Percentiles rank a stretch among this genome's conserved stretches.
phyloP scores from a whole-genome alignment of 2,888 invertebrate species.

The Lypha dubia region DNA sequence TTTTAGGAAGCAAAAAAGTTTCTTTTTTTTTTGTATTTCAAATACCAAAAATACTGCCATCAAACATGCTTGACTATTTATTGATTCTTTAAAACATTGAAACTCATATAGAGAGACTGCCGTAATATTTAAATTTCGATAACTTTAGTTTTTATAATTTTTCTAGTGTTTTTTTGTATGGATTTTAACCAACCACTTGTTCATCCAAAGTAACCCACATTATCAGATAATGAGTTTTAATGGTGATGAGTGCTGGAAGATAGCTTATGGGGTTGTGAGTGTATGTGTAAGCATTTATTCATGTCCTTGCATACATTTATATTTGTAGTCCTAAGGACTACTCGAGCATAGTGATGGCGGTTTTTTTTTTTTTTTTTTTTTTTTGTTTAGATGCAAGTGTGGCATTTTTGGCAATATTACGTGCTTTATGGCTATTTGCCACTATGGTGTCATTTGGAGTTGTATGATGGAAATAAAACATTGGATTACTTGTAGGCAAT shows the following conservation, averaged over 20 bases:
- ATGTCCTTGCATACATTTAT: too few relatives aligned
- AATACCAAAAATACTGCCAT: constrained; percentile 37
- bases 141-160: constrained; percentile 24
- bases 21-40: constrained; percentile 65
- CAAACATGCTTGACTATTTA: not conserved
- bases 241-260: constrained; percentile 13
- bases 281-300: too few relatives aligned
- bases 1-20: constrained; percentile 38
- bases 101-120: not conserved
- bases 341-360: too few relatives aligned
- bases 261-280: too few relatives aligned
- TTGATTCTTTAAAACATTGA: constrained; percentile 1
- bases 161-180: constrained; percentile 27
- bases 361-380: too few relatives aligned
- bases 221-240: constrained; percentile 17
- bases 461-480: too few relatives aligned
- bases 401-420: too few relatives aligned
- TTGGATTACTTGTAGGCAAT: too few relatives aligned
- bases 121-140: constrained; percentile 21
- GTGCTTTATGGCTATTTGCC: too few relatives aligned
- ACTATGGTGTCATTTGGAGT: too few relatives aligned
- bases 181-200: constrained; percentile 19
- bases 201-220: constrained; percentile 18
- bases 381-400: too few relatives aligned
- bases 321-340: too few relatives aligned